Percentiles rank a stretch among this genome's conserved stretches.
These are phyloP conservation scores for Macaria notata DNA, from an alignment of 2,888 invertebrate species.

Conservation along the genomic window DNA sequence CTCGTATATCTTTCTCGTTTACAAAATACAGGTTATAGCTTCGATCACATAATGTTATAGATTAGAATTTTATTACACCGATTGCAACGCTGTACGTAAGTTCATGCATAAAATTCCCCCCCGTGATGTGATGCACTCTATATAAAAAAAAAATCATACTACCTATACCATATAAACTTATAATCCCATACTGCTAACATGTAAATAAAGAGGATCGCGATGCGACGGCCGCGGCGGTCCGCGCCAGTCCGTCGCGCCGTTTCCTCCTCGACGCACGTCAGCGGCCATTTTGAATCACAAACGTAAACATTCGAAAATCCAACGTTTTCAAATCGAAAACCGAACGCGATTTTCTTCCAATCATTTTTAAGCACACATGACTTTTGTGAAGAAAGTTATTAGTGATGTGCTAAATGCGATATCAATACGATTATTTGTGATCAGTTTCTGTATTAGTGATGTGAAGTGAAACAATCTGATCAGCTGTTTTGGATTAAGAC, in stretches of 20 bases:
- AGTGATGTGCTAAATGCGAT: conserved; percentile 36
- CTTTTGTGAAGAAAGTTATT: conserved; percentile 62
- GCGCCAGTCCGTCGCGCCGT: conserved; percentile 64
- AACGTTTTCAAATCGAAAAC: conserved; percentile 27
- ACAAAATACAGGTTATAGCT: no score
- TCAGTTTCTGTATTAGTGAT: conserved; percentile 4
- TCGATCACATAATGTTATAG: no score
- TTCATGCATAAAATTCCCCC: no score
- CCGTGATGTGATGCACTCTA: no score
- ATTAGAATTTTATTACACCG: no score
- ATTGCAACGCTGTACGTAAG: no score
- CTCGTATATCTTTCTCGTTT: no score
- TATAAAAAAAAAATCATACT: no score
- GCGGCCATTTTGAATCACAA: conserved; percentile 36
- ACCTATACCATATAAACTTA: not conserved
- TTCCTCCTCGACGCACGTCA: conserved; percentile 66
- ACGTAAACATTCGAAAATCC: conserved; percentile 41
- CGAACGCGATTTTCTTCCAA: conserved; percentile 29
- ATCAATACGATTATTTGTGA: not conserved
- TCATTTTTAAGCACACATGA: conserved; percentile 49
- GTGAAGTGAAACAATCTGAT: conserved; percentile 45
- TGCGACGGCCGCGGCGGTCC: conserved; percentile 40
- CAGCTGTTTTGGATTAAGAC: conserved; percentile 52
- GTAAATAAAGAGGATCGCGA: conserved; percentile 34
- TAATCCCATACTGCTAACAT: conserved; percentile 24